These are phyloP conservation scores for Amiota communis DNA, from an alignment of 2,888 invertebrate genomes.

Conservation along the genomic window DNA sequence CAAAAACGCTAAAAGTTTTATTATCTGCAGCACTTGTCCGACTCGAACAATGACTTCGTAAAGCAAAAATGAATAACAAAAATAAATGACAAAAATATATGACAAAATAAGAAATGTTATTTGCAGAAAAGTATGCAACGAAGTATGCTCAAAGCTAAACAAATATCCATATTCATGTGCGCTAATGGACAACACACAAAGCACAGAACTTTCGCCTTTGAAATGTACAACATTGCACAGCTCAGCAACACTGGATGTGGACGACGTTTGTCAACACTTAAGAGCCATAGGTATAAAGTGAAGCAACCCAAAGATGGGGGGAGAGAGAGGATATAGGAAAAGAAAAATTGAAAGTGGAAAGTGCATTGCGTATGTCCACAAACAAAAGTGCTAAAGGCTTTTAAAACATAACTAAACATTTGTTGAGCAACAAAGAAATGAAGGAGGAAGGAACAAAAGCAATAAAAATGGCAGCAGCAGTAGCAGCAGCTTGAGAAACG, in stretches of 20 bases:
- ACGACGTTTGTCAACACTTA: constrained; percentile 14
- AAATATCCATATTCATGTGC: constrained; percentile 20
- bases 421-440: constrained; percentile 25
- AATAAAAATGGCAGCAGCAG: neutral
- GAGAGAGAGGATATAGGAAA: neutral
- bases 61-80: too few relatives aligned
- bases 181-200: constrained; percentile 23
- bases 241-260: neutral
- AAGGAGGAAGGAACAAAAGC: neutral
- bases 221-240: constrained; percentile 20
- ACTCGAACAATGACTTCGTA: too few relatives aligned
- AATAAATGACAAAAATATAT: too few relatives aligned
- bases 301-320: neutral
- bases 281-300: neutral
- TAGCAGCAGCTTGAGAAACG: neutral
- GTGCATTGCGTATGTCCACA: constrained; percentile 31
- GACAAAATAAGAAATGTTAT: neutral
- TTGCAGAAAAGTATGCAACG: neutral
- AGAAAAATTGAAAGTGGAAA: constrained; percentile 29
- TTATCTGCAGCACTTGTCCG: too few relatives aligned
- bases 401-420: constrained; percentile 48
- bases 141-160: neutral
- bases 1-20: too few relatives aligned
- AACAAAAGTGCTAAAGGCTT: constrained; percentile 48
- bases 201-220: constrained; percentile 3